Conservation (phyloP, 2,113 vertebrate genomes). For the Cyanoderma ruficeps region DNA sequence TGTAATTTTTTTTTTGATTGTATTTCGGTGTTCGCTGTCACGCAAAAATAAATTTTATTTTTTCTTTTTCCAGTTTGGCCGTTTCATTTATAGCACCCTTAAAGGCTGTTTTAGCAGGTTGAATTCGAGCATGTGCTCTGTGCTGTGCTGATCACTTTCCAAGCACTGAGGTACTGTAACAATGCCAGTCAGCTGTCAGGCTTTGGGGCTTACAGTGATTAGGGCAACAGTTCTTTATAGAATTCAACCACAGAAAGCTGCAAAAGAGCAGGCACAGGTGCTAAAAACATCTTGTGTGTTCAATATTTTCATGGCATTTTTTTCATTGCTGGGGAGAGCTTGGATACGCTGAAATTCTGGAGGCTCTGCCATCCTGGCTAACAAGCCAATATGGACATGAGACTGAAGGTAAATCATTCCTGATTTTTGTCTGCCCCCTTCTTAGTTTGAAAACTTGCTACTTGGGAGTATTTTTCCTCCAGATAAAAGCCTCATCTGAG, state of each 20-base stretch:
- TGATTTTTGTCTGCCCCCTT: neutral
- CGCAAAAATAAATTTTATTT: too few species aligned
- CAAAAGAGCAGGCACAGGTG: neutral
- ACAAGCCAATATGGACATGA: neutral
- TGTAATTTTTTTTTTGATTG: too few species aligned
- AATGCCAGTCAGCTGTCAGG: neutral
- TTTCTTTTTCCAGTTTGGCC: too few species aligned
- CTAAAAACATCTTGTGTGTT: neutral
- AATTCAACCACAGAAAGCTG: neutral
- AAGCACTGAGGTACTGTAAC: neutral
- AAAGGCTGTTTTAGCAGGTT: neutral
- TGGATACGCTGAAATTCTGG: neutral
- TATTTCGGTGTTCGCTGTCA: too few species aligned
- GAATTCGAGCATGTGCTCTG: neutral
- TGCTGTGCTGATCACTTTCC: neutral
- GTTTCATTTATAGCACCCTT: neutral
- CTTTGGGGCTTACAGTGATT: neutral
- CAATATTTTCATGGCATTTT: neutral
- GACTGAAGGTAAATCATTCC: neutral
- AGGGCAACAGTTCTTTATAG: neutral
- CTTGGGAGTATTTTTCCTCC: conserved; percentile 21
- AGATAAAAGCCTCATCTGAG: conserved; percentile 57
- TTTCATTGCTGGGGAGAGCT: neutral
- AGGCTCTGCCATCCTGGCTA: neutral
- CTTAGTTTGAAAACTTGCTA: neutral